Evolutionary conservation across 2,113 vertebrate species (phyloP).

Genomic region (Leptodactylus fuscus): DNA sequence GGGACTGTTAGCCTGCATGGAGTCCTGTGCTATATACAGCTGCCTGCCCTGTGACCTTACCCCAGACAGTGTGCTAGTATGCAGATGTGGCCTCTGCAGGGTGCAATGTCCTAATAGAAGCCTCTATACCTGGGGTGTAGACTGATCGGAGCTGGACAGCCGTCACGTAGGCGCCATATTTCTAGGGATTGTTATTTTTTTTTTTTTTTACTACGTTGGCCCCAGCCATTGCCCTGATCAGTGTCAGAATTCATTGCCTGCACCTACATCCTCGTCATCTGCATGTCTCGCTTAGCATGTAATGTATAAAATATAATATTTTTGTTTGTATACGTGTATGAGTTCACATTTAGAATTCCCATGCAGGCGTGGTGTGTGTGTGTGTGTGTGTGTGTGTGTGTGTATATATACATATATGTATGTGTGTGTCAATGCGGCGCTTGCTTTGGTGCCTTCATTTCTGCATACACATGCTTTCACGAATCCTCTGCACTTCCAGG

Average conservation of each 20-base stretch:
- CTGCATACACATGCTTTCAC: slow-evolving; percentile 40
- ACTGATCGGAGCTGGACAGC: neutral
- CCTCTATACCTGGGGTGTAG: too few species aligned
- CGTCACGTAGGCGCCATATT: neutral
- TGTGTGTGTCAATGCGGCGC: neutral
- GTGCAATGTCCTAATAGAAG: too few species aligned
- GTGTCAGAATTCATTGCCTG: too few species aligned
- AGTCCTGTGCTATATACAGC: neutral
- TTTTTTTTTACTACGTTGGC: neutral
- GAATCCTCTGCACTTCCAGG: slow-evolving; percentile 40
- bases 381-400: too few species aligned
- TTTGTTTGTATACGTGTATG: too few species aligned
- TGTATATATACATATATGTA: neutral
- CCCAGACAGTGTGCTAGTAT: neutral
- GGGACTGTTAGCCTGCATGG: neutral
- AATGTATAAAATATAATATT: too few species aligned
- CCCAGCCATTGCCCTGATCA: neutral
- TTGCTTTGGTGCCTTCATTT: neutral
- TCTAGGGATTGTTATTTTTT: neutral
- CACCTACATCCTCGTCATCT: neutral
- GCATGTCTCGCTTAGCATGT: too few species aligned
- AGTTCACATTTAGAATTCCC: too few species aligned
- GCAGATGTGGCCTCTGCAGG: too few species aligned
- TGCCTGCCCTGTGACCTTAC: neutral
- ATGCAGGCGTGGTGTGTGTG: too few species aligned